Conservation (phyloP, 2,888 invertebrate species). For the Dicyrtomina minuta region DNA sequence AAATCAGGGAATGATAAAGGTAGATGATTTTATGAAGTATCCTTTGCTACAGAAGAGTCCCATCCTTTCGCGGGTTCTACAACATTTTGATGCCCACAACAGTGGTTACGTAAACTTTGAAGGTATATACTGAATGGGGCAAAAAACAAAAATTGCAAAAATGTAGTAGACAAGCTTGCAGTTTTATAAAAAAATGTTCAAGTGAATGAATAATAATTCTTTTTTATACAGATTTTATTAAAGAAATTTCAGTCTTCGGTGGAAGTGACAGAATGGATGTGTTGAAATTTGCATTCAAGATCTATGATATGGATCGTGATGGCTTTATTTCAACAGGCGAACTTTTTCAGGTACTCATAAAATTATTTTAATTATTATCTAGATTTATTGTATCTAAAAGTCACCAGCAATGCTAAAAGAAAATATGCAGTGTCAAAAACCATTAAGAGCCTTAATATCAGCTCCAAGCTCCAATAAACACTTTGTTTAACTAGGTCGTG, state of each 20-base stretch:
- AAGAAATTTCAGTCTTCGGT: constrained; percentile 29
- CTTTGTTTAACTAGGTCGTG: constrained; percentile 23
- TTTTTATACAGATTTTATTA: constrained; percentile 28
- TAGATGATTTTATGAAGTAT: constrained; percentile 29
- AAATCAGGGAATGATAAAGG: constrained; percentile 24
- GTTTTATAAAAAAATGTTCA: too few relatives aligned
- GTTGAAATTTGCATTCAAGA: constrained; percentile 33
- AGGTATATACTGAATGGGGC: constrained; percentile 13
- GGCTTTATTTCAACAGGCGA: constrained; percentile 38
- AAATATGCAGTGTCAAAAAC: too few relatives aligned
- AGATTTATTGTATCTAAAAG: neutral
- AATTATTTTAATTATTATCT: neutral
- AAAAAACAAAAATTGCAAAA: too few relatives aligned
- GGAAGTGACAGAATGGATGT: neutral
- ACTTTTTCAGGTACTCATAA: constrained; percentile 25
- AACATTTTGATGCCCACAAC: constrained; percentile 30
- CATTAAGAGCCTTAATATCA: too few relatives aligned
- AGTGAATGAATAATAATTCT: neutral
- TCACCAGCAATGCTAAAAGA: too few relatives aligned
- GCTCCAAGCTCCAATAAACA: too few relatives aligned
- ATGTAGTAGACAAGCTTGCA: too few relatives aligned
- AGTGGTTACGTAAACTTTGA: constrained; percentile 28
- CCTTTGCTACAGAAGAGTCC: constrained; percentile 22
- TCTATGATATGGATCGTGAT: constrained; percentile 37
- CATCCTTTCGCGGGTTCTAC: constrained; percentile 23